phyloP scores from a whole-genome alignment of 2,797 vertebrate species.

The Syngnathus acus region DNA sequence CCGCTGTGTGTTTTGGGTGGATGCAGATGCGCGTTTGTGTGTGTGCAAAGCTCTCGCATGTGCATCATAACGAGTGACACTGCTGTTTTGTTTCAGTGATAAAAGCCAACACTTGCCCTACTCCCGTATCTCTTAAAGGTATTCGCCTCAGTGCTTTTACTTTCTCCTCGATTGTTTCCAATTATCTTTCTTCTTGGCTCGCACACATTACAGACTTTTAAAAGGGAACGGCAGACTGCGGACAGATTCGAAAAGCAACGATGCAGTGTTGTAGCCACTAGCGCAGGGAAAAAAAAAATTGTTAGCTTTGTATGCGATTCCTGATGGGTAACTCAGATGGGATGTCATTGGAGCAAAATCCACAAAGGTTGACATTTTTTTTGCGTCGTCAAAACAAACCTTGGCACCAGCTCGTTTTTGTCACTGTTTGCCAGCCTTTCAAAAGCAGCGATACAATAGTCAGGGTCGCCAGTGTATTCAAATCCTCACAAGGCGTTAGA shows the following conservation, averaged over 20 bases:
- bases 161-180: slow-evolving; percentile 10
- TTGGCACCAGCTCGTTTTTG: not conserved
- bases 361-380: no score
- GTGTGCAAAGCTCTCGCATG: not conserved
- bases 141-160: slow-evolving; percentile 7
- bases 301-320: no score
- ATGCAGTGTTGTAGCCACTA: not conserved
- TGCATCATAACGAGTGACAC: not conserved
- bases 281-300: no score
- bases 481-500: not conserved
- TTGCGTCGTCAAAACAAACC: no score
- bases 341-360: not conserved
- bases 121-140: slow-evolving; percentile 1
- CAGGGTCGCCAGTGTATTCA: not conserved
- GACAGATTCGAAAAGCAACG: not conserved
- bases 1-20: not conserved
- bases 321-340: no score
- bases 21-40: not conserved
- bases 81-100: slow-evolving; percentile 5
- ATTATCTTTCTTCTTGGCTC: slow-evolving; percentile 8
- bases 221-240: not conserved
- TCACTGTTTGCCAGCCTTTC: not conserved
- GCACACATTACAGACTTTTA: slow-evolving; percentile 8
- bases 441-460: not conserved
- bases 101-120: slow-evolving; percentile 4